phyloP scores from a whole-genome alignment of 1,140 invertebrate genomes.

The Tetragonula clypearis region DNA sequence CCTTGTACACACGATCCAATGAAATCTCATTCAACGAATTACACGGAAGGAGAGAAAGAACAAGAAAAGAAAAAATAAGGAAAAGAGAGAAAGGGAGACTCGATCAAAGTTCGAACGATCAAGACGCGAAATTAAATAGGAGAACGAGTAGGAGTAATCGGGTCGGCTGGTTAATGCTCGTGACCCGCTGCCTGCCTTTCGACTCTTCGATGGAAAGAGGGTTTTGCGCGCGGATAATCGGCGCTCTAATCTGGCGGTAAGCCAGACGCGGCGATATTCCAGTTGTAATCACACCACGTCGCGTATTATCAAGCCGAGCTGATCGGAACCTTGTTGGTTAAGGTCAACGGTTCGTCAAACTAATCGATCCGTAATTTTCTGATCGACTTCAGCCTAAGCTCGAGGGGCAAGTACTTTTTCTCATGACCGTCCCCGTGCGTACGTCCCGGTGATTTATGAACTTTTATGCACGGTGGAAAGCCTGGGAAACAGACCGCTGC shows the following conservation, averaged over 20 bases:
- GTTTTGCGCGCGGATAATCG: conserved; percentile 57
- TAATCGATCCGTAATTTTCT: conserved; percentile 38
- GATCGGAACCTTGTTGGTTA: conserved; percentile 39
- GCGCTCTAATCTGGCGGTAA: conserved; percentile 61
- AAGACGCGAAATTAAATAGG: conserved; percentile 24
- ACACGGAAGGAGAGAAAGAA: background rate
- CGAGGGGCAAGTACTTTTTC: background rate
- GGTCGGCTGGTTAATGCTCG: conserved; percentile 12
- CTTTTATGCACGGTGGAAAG: background rate
- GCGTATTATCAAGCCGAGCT: conserved; percentile 17
- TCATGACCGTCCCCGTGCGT: background rate
- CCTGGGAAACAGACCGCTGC: too few species aligned
- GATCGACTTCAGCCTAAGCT: background rate
- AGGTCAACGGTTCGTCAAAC: conserved; percentile 6
- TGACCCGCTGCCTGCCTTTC: conserved; percentile 8
- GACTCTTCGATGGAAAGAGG: conserved; percentile 45
- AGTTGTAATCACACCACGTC: conserved; percentile 35
- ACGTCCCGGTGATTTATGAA: conserved; percentile 11
- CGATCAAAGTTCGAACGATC: background rate
- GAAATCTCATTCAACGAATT: background rate
- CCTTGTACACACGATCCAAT: background rate
- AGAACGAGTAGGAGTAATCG: conserved; percentile 3
- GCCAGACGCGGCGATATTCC: conserved; percentile 55
- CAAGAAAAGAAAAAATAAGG: background rate
- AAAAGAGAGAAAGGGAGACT: background rate